Evolutionary conservation across 2,888 invertebrate genomes (phyloP), one percentile per base, ranked within the genome.

Genomic region (Apeira syringaria): DNA sequence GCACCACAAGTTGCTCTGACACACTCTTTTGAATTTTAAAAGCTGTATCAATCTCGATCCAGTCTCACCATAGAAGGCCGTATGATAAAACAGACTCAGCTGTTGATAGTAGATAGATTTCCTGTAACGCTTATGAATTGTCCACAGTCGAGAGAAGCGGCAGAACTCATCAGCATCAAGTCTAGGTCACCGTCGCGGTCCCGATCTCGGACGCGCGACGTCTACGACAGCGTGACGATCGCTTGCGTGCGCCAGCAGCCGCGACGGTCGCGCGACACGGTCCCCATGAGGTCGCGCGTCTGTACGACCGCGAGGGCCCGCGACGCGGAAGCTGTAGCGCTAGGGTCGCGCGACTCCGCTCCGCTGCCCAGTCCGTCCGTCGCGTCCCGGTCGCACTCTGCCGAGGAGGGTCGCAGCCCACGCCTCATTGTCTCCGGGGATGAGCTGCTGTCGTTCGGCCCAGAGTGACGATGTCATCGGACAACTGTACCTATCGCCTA

Each of bases 231-330:
- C 7, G 61, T 65, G 53, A 53, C 67, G 11, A 54, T 67, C 29
- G 59, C 69, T 40, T 72, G 78, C 58, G 68, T 71, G 32, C 67
- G 73, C 25, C 61, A 59, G 25, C 78, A 72, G 56, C 74, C 69
- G 38, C 64, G 73, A 53, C 47, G 20, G 10, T 5, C 32, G 35
- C 25, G 31, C 36, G 8, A 18, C 17, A 36, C 30, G 5, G 7
- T n/a, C 6, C 49, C 58, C n/a, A 50, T 48, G 15, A 7, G 7
- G 15, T 12, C 55, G 50, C 15, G 46, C 48, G 36, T 37, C 20
- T 10, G n/a, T n/a, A n/a, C n/a, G n/a, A n/a, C n/a, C n/a, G n/a
- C n/a, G n/a, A n/a, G n/a, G n/a, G n/a, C n/a, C n/a, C n/a, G n/a
- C n/a, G n/a, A n/a, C n/a, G n/a, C n/a, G n/a, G n/a, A n/a, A n/a